A percentile compares a stretch with the other conserved stretches of the same genome.
Evolutionary conservation across 2,888 invertebrate genomes (phyloP).

Genomic region (Scotopteryx bipunctaria): DNA sequence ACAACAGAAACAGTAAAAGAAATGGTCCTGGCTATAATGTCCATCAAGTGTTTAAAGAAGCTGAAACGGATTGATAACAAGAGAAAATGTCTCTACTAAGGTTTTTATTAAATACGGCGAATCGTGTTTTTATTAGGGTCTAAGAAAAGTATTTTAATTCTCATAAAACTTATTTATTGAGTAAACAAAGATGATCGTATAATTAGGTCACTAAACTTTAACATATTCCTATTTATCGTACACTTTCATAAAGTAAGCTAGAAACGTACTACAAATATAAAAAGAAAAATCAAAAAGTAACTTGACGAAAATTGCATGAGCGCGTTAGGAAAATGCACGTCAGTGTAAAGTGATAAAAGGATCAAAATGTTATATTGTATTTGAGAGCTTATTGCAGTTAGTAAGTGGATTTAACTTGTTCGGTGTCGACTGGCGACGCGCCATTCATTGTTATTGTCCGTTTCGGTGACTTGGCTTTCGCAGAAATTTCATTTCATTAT

Average conservation of each 20-base stretch:
- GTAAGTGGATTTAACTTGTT: slow-evolving; percentile 31
- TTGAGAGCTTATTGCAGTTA: slow-evolving; percentile 26
- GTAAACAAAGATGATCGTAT: too few species aligned
- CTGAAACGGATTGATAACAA: slow-evolving; percentile 34
- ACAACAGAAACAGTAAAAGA: slow-evolving; percentile 16
- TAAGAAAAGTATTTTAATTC: too few species aligned
- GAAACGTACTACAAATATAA: not conserved
- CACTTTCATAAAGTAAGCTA: too few species aligned
- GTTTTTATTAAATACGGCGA: not conserved
- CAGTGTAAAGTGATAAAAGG: slow-evolving; percentile 13
- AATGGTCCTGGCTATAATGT: slow-evolving; percentile 20
- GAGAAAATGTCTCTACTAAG: slow-evolving; percentile 11
- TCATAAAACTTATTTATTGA: too few species aligned
- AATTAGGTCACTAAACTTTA: too few species aligned
- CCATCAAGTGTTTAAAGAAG: slow-evolving; percentile 32
- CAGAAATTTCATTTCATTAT: slow-evolving; percentile 14
- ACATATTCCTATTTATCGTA: too few species aligned
- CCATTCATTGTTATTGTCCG: slow-evolving; percentile 13
- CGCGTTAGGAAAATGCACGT: too few species aligned
- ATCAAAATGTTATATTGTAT: slow-evolving; percentile 26
- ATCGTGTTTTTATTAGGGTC: not conserved
- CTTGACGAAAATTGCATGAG: too few species aligned
- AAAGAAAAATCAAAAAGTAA: too few species aligned
- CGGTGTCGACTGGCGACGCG: slow-evolving; percentile 12
- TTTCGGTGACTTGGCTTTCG: slow-evolving; percentile 18